Conservation (phyloP, 2,113 vertebrate species). For the Bettongia penicillata region DNA sequence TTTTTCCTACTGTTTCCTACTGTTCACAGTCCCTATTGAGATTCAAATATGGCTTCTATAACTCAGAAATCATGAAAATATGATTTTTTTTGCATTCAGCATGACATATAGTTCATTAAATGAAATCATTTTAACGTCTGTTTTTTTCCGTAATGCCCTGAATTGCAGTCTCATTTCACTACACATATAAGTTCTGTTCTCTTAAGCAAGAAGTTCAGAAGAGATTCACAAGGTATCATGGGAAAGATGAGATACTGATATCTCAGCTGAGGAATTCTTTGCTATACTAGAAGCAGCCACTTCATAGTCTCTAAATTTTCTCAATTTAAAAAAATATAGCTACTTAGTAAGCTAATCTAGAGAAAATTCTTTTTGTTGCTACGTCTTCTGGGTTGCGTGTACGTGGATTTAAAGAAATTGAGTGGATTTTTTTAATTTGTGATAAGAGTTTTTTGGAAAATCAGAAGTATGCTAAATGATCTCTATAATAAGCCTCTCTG, state of each 20-base stretch:
- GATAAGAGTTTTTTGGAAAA: background rate
- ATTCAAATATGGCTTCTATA: background rate
- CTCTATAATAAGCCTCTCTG: conserved; percentile 22
- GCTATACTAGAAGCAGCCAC: conserved; percentile 46
- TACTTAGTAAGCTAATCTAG: conserved; percentile 20
- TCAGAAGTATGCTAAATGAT: background rate
- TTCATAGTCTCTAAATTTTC: conserved; percentile 46
- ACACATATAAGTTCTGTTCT: conserved; percentile 14
- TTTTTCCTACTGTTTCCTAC: background rate
- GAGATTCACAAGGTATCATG: conserved; percentile 42
- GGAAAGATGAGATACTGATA: conserved; percentile 39
- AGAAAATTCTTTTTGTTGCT: conserved; percentile 23
- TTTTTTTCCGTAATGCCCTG: conserved; percentile 40
- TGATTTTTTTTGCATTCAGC: conserved; percentile 19
- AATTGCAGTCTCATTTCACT: conserved; percentile 33
- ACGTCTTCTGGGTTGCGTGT: conserved; percentile 11
- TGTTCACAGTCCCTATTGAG: background rate
- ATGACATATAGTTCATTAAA: conserved; percentile 14
- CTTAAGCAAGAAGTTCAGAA: conserved; percentile 38
- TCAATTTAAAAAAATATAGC: conserved; percentile 27
- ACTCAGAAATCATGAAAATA: background rate
- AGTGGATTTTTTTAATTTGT: background rate
- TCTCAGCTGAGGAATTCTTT: conserved; percentile 35
- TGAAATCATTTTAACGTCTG: conserved; percentile 24
- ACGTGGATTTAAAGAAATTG: conserved; percentile 33